phyloP scores from a whole-genome alignment of 2,888 invertebrate genomes.

The Drosophila paucipuncta region DNA sequence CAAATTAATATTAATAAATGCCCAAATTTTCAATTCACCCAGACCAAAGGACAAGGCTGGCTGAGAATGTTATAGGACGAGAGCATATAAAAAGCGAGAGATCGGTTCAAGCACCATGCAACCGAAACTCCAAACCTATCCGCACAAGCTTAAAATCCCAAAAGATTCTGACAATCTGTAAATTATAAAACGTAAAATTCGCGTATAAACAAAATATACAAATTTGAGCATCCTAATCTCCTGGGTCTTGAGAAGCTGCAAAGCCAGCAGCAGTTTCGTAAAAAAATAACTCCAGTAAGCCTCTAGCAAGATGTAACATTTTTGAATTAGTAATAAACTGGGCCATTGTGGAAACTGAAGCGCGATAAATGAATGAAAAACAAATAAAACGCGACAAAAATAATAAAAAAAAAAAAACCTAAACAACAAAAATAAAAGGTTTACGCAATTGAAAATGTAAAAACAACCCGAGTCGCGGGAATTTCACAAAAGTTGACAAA shows the following conservation, averaged over 20 bases:
- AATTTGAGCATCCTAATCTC: slow-evolving; percentile 62
- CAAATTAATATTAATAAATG: slow-evolving; percentile 77
- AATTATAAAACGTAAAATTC: slow-evolving; percentile 64
- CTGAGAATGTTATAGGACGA: neutral
- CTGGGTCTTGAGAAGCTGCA: slow-evolving; percentile 33
- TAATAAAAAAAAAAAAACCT: neutral
- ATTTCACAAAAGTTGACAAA: slow-evolving; percentile 47
- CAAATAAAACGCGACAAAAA: slow-evolving; percentile 52
- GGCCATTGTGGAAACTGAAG: slow-evolving; percentile 51
- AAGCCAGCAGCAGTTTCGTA: slow-evolving; percentile 9
- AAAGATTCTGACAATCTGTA: slow-evolving; percentile 57
- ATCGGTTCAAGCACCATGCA: slow-evolving; percentile 32
- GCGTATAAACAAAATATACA: slow-evolving; percentile 52
- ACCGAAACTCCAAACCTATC: slow-evolving; percentile 10
- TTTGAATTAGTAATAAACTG: slow-evolving; percentile 80
- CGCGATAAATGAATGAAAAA: slow-evolving; percentile 74
- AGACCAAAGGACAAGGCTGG: slow-evolving; percentile 1
- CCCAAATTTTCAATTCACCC: slow-evolving; percentile 57
- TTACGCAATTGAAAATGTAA: slow-evolving; percentile 48
- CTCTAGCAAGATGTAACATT: slow-evolving; percentile 71
- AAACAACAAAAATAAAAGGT: slow-evolving; percentile 37
- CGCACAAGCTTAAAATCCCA: slow-evolving; percentile 48
- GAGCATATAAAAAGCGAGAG: slow-evolving; percentile 45
- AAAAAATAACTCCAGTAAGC: slow-evolving; percentile 29
- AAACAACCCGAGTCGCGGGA: slow-evolving; percentile 35